Evolutionary conservation across 2,888 invertebrate genomes (phyloP), one percentile per base, ranked within the genome.

Genomic region (Rhamnusium bicolor): DNA sequence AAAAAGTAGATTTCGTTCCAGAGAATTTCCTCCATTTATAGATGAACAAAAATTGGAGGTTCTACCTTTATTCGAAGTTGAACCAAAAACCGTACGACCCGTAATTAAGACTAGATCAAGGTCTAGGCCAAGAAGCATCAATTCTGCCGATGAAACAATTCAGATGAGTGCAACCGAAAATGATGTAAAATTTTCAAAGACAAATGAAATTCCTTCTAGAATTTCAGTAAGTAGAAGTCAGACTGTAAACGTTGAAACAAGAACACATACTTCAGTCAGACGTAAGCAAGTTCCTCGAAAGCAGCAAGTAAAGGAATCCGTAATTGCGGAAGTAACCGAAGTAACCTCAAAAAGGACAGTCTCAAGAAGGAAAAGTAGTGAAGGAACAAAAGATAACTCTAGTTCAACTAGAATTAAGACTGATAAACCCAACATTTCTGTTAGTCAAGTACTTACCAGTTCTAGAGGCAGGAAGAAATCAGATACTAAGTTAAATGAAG

Each of bases 31-130:
- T 10, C 82, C 81, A 27, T 71, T 82, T 49, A 80, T 87, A 40
- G 86, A 87, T 54, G 87, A 87, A 77, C 79, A 82, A 40, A 87
- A 87, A 78, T 71, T 87, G 24, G 87, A 87, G 82, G 87, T 87
- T 0, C 78, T 87, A 14, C 88, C 88, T 3, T 80, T 88, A 60
- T 87, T 87, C 71, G 88, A 86, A 81, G 80, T 79, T 18, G 87
- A 88, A 74, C 75, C 83, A 1, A 87, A 85, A 81, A 82, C 85
- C 4, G 83, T 86, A 27, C 46, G 58, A 7, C 77, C 81, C 7
- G 47, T 62, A 8, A 19, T 12, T 24, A 67, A 63, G 16, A 18
- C 51, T 4, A 69, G 62, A 54, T 66, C 69, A 1, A 71, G 74
- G 72, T 71, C 74, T 29, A 75, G 71, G 49, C 62, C 70, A 32